phyloP scores from a whole-genome alignment of 2,888 invertebrate genomes.

The Boloria euphrosyne region DNA sequence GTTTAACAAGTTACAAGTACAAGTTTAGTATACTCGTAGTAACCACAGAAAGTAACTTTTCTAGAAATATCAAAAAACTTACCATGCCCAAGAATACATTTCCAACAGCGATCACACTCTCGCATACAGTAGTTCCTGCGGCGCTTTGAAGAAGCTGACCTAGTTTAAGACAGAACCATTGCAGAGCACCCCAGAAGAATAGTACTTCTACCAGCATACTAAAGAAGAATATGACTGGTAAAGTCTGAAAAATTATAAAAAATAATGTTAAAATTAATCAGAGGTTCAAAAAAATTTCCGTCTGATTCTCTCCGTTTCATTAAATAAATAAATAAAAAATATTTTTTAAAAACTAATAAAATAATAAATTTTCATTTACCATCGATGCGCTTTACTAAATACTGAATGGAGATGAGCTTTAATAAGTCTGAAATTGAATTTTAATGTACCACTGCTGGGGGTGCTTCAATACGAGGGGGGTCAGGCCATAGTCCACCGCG shows the following conservation, averaged over 20 bases:
- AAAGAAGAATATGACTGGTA: constrained; percentile 97
- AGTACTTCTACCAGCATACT: constrained; percentile 94
- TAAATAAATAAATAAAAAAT: no score
- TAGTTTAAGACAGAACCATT: constrained; percentile 90
- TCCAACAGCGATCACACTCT: constrained; percentile 95
- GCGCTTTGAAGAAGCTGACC: constrained; percentile 86
- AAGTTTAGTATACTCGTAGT: no score
- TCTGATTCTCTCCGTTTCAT: no score
- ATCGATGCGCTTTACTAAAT: not conserved
- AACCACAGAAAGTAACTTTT: not conserved
- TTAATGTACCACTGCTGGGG: no score
- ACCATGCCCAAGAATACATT: constrained; percentile 98
- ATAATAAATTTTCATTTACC: no score
- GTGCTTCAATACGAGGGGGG: no score
- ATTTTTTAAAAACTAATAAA: no score
- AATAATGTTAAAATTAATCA: not conserved
- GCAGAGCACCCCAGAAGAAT: constrained; percentile 94
- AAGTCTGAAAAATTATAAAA: constrained; percentile 76
- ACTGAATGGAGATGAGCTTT: not conserved
- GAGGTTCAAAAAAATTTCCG: not conserved
- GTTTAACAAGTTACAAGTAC: no score
- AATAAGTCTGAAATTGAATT: no score
- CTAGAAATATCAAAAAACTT: constrained; percentile 42
- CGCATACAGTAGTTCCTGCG: constrained; percentile 94
- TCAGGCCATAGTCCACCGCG: no score